Percentiles rank a stretch among this genome's conserved stretches.
These are phyloP conservation scores for Leucopsar rothschildi DNA, from an alignment of 2,113 vertebrate species.

Conservation along the genomic window DNA sequence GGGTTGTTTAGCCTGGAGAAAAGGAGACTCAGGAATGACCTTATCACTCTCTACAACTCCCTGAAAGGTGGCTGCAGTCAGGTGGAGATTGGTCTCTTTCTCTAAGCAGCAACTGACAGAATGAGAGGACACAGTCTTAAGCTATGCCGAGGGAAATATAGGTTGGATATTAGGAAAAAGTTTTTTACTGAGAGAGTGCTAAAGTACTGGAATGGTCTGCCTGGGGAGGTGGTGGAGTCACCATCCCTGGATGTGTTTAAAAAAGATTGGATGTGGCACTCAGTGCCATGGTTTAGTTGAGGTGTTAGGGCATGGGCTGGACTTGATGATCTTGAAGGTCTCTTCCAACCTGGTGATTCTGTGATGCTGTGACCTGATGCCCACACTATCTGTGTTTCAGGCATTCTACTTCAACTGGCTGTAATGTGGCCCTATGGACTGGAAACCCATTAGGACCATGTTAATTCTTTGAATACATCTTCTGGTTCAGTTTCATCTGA, in stretches of 20 bases:
- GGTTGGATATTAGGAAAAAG: not conserved
- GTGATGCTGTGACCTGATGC: not conserved
- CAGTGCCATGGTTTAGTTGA: too few species aligned
- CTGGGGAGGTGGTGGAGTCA: fast-evolving
- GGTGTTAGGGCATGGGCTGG: not conserved
- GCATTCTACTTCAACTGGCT: not conserved
- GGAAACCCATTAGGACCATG: fast-evolving
- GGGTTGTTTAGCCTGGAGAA: not conserved
- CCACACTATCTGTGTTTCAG: not conserved
- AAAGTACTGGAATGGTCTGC: not conserved
- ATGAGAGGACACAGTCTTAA: fast-evolving
- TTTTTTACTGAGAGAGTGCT: fast-evolving
- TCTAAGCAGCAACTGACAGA: not conserved
- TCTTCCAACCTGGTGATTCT: too few species aligned
- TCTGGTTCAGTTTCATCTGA: not conserved
- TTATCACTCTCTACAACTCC: too few species aligned
- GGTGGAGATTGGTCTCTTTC: not conserved
- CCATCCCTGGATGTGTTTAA: not conserved
- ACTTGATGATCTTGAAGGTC: not conserved
- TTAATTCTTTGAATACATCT: not conserved
- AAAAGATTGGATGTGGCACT: not conserved
- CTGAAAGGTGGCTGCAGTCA: not conserved
- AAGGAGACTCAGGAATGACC: not conserved
- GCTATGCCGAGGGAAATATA: fast-evolving
- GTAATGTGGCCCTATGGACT: not conserved